Base-by-base conservation (phyloP, 2,888 invertebrate genomes). In the Perithous albicinctus region DNA sequence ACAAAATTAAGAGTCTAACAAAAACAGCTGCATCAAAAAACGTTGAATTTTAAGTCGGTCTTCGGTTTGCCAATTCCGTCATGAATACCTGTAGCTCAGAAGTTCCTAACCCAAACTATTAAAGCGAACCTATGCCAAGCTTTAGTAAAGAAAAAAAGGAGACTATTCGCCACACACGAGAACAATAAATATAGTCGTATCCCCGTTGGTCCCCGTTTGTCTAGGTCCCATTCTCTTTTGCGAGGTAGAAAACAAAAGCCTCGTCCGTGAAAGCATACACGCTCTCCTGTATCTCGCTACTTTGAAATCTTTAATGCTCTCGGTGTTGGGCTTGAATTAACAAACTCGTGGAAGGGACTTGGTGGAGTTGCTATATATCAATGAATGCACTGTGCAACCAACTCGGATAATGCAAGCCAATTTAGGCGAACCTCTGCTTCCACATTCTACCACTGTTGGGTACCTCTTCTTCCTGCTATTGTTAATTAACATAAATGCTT, bases 251-350 rank as follows among this genome's bases (percentile, higher is more conserved):
- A 56, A 56, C 41, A 56, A 70, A 70, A 38, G 54, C 29, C n/a
- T 56, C 41, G 41, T 70, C 10, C 29, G 15, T 41, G 54, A 38
- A 23, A 38, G 6, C 15, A 56, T 41, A 54, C 20, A n/a, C n/a
- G 15, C n/a, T 5, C n/a, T 26, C 12, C 26, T 3, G 26, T 15
- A 35, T 67, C 35, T 29, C 72, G 48, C 32, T 56, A 43, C 73
- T 67, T 61, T 67, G 76, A 29, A 63, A 78, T 69, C 73, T 74
- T 74, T 56, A 78, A 69, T 69, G 63, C 73, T 41, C n/a, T n/a
- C n/a, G n/a, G 54, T 46, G 56, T 66, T 72, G 70, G 46, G 29
- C 18, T 61, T 59, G 56, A 82, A 75, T 70, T 64, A 59, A 59
- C 69, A 46, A 46, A 61, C 54, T 63, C 59, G 26, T 43, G 15